Evolutionary conservation across 2,888 invertebrate species (phyloP).

Genomic region (Sympetrum striolatum): DNA sequence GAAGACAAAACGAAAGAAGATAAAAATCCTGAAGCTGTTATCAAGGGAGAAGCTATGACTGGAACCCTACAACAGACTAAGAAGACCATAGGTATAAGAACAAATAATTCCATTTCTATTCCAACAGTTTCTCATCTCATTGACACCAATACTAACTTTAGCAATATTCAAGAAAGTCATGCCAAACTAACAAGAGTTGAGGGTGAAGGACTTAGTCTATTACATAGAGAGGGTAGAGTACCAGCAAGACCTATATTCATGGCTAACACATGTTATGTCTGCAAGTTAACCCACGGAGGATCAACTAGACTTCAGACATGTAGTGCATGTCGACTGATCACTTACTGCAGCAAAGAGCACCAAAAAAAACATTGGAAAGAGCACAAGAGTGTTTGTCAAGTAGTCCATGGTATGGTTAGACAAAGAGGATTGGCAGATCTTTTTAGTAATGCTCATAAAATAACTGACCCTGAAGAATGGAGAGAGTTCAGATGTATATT

Average conservation of each 20-base stretch:
- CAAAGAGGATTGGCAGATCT: constrained; percentile 60
- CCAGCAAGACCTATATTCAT: constrained; percentile 28
- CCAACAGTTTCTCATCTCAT: not conserved
- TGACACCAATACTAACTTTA: not conserved
- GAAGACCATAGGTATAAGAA: not conserved
- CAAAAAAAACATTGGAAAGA: constrained; percentile 65
- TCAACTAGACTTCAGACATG: constrained; percentile 55
- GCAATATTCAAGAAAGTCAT: not conserved
- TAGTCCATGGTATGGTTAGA: constrained; percentile 66
- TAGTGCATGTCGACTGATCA: constrained; percentile 66
- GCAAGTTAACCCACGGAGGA: constrained; percentile 3
- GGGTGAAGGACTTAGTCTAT: not conserved
- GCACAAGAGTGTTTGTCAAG: constrained; percentile 69
- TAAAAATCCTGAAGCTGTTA: not conserved
- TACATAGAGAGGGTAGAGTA: not conserved
- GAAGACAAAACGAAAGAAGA: not conserved
- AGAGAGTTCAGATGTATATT: constrained; percentile 69
- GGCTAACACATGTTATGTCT: constrained; percentile 15
- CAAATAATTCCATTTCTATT: not conserved
- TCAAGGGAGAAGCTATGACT: not conserved
- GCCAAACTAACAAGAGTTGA: not conserved
- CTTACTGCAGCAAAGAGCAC: constrained; percentile 70
- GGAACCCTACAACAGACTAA: not conserved
- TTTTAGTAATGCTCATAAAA: constrained; percentile 61
- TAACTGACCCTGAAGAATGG: constrained; percentile 66